Conservation (phyloP, 2,113 vertebrate genomes). For the Aramus guarauna region DNA sequence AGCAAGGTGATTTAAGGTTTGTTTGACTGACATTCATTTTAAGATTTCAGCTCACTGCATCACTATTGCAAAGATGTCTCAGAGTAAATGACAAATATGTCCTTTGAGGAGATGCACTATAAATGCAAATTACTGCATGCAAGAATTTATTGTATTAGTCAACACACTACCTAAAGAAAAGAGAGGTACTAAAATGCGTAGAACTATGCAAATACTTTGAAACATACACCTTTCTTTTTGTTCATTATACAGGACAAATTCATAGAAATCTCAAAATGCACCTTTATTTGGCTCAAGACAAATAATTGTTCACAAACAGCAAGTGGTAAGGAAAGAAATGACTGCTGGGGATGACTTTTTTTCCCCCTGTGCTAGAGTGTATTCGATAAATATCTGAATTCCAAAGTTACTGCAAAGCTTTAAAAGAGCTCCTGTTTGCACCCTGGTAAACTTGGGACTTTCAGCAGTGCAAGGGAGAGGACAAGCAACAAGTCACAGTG, state of each 20-base stretch:
- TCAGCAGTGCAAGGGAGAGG: background rate
- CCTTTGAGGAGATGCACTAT: background rate
- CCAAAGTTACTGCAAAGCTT: background rate
- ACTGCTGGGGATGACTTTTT: background rate
- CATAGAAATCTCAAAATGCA: background rate
- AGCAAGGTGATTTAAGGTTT: background rate
- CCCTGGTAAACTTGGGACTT: background rate
- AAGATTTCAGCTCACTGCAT: background rate
- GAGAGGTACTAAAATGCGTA: background rate
- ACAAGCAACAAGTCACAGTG: background rate
- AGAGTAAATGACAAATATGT: background rate
- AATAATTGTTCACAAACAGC: background rate
- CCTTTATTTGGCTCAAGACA: background rate
- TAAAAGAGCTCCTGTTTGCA: background rate
- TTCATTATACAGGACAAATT: background rate
- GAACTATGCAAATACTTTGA: background rate
- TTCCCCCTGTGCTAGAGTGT: background rate
- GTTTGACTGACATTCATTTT: background rate
- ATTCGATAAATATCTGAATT: background rate
- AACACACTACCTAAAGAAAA: background rate
- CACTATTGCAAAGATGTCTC: background rate
- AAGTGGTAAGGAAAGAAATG: background rate
- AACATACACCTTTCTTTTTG: background rate
- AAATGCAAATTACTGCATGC: background rate
- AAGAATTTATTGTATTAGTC: background rate